These are phyloP conservation scores for Fissipunctia ypsillon DNA, from an alignment of 2,888 invertebrate species.

Conservation along the genomic window DNA sequence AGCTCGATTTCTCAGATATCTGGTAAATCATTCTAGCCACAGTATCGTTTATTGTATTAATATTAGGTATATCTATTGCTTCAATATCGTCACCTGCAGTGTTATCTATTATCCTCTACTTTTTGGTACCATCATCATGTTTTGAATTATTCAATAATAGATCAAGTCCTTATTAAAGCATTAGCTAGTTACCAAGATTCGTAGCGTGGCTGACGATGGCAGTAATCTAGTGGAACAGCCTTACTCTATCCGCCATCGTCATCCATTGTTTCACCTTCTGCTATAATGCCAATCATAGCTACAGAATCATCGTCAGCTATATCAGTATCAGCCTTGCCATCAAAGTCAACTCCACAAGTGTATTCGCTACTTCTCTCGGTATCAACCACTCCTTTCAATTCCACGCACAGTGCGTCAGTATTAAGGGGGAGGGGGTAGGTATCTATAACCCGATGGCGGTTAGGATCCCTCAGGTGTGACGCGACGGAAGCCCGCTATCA, in stretches of 20 bases:
- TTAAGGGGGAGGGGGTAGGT: slow-evolving; percentile 87
- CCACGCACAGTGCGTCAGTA: slow-evolving; percentile 73
- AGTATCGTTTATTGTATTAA: neutral
- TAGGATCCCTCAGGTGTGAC: slow-evolving; percentile 90
- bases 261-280: no score
- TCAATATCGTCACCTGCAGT: neutral
- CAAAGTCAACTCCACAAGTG: neutral
- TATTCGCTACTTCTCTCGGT: slow-evolving; percentile 1
- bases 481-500: slow-evolving; percentile 90
- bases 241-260: neutral
- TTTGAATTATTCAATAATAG: no score
- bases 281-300: neutral
- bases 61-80: neutral
- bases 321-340: neutral
- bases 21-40: neutral
- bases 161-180: no score
- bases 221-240: neutral
- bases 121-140: no score
- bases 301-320: no score
- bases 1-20: neutral
- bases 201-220: no score
- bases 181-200: no score
- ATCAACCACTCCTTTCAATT: slow-evolving; percentile 49
- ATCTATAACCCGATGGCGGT: slow-evolving; percentile 89
- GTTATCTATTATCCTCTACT: neutral